phyloP scores from a whole-genome alignment of 2,888 invertebrate species.

The Hypsopygia costalis region DNA sequence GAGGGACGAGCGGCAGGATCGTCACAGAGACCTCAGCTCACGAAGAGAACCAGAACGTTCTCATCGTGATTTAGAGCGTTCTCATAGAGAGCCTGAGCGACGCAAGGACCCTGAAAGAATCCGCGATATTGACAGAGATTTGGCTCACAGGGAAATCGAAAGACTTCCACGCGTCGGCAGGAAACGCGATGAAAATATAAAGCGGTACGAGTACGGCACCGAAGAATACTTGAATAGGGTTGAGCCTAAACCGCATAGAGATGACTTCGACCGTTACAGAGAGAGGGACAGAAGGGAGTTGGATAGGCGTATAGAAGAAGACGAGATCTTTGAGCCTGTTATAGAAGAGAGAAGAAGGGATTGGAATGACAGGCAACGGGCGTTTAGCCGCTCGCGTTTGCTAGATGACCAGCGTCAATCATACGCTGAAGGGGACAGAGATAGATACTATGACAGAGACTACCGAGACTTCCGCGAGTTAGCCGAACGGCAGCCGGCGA shows the following conservation, averaged over 20 bases:
- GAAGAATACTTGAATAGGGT: slow-evolving; percentile 67
- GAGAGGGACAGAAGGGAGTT: slow-evolving; percentile 65
- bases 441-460: slow-evolving; percentile 66
- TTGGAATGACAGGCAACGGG: slow-evolving; percentile 67
- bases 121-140: slow-evolving; percentile 47
- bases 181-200: slow-evolving; percentile 59
- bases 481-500: slow-evolving; percentile 63
- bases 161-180: slow-evolving; percentile 67
- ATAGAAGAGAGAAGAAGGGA: slow-evolving; percentile 65
- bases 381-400: slow-evolving; percentile 70
- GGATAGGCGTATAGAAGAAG: slow-evolving; percentile 69
- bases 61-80: slow-evolving; percentile 58
- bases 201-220: slow-evolving; percentile 66
- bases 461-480: slow-evolving; percentile 67
- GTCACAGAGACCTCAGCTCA: slow-evolving; percentile 63
- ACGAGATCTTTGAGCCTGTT: slow-evolving; percentile 69
- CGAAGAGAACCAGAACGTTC: slow-evolving; percentile 70
- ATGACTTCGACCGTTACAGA: slow-evolving; percentile 64
- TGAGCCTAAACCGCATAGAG: slow-evolving; percentile 59
- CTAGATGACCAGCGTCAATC: slow-evolving; percentile 70
- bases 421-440: slow-evolving; percentile 62
- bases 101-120: slow-evolving; percentile 60
- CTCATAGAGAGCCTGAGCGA: slow-evolving; percentile 52
- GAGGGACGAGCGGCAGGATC: slow-evolving; percentile 70
- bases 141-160: slow-evolving; percentile 62